Conservation (phyloP, 2,797 vertebrate species). For the Microctenopoma stevenorrisi region DNA sequence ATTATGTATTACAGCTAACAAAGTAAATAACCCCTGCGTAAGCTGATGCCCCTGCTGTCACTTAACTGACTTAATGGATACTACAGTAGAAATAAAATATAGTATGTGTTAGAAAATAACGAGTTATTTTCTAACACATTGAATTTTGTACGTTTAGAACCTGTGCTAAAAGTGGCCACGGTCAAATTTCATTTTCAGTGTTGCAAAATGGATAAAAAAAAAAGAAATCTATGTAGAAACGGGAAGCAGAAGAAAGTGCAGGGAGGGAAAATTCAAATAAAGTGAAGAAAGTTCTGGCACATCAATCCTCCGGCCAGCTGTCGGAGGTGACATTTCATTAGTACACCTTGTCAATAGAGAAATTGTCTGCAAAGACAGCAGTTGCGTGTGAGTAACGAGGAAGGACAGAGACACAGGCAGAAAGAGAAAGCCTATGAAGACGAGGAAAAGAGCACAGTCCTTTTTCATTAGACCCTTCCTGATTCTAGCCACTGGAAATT, state of each 20-base stretch:
- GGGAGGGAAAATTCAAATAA: conserved; percentile 87
- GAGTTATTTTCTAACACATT: conserved; percentile 15
- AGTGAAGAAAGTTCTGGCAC: conserved; percentile 88
- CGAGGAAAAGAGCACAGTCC: conserved; percentile 82
- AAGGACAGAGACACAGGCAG: conserved; percentile 53
- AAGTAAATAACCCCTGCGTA: not conserved
- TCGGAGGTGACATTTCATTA: conserved; percentile 96
- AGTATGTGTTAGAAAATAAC: conserved; percentile 8
- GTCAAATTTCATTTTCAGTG: conserved; percentile 47
- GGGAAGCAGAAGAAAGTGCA: conserved; percentile 49
- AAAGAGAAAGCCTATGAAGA: conserved; percentile 52
- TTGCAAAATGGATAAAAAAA: conserved; percentile 46
- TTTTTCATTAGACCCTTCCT: conserved; percentile 89
- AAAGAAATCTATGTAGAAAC: conserved; percentile 39
- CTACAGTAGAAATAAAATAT: not conserved
- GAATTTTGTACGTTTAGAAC: conserved; percentile 8
- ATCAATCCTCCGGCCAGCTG: conserved; percentile 90
- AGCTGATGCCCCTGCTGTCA: not conserved
- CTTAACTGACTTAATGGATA: not conserved
- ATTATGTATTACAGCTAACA: not conserved
- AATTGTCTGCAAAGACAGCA: conserved; percentile 85
- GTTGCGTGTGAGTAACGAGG: conserved; percentile 64
- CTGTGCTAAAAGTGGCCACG: conserved; percentile 48
- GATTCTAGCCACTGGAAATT: conserved; percentile 85
- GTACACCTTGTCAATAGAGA: conserved; percentile 93